Evolutionary conservation across 2,888 invertebrate genomes (phyloP).

Genomic region (Trichopoda pennipes): DNA sequence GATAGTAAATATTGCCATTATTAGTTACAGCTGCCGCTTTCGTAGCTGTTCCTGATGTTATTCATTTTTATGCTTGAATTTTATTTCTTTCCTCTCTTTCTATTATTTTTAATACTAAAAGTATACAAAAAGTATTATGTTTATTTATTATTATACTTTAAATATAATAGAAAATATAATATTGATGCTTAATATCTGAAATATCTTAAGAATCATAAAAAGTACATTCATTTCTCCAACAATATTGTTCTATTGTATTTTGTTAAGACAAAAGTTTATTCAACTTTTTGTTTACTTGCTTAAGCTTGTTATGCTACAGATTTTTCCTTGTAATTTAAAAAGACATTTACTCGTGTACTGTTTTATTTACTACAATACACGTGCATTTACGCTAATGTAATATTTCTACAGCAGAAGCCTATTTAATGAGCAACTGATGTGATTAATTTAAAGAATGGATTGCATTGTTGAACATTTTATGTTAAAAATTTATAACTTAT

Average conservation of each 20-base stretch:
- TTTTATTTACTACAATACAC: constrained; percentile 13
- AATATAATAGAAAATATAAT: constrained; percentile 1
- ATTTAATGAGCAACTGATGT: too few species aligned
- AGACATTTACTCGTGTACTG: constrained; percentile 1
- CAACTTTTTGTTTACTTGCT: constrained; percentile 63
- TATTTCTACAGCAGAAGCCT: constrained; percentile 12
- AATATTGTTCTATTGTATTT: constrained; percentile 26
- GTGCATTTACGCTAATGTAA: background rate
- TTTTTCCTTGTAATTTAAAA: constrained; percentile 28
- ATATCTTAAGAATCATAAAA: background rate
- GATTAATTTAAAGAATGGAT: too few species aligned
- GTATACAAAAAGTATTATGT: constrained; percentile 21
- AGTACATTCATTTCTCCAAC: constrained; percentile 10
- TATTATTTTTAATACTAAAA: constrained; percentile 48
- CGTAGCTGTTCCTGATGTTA: constrained; percentile 4
- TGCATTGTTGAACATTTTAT: too few species aligned
- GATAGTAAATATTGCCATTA: constrained; percentile 45
- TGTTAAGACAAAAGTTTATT: constrained; percentile 69
- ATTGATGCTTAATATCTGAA: constrained; percentile 5
- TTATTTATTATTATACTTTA: background rate
- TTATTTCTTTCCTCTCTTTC: background rate
- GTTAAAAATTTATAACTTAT: too few species aligned
- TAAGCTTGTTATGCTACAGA: constrained; percentile 9
- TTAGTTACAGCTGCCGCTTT: constrained; percentile 20
- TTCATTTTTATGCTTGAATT: constrained; percentile 6